Conservation (phyloP, 1,140 invertebrate species). For the Wiebesia pumilae region DNA sequence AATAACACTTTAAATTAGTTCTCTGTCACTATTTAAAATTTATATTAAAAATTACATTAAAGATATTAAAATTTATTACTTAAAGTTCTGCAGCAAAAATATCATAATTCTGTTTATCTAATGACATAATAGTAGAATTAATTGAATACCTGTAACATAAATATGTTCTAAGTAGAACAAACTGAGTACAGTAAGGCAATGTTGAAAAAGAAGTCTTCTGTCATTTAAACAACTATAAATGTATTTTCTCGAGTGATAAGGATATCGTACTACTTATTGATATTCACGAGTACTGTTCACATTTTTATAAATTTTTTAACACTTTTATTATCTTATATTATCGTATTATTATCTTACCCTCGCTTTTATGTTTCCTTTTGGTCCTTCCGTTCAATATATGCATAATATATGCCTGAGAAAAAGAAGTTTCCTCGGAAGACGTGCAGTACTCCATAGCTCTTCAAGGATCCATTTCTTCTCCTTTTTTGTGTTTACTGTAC, state of each 20-base stretch:
- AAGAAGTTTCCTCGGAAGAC: neutral
- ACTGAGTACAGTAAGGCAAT: neutral
- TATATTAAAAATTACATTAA: too few species aligned
- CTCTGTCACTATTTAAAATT: too few species aligned
- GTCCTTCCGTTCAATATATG: neutral
- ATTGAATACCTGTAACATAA: neutral
- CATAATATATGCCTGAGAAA: neutral
- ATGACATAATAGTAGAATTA: neutral
- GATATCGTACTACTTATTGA: slow-evolving; percentile 4
- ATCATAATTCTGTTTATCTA: neutral
- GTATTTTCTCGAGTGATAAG: neutral
- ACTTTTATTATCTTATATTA: too few species aligned
- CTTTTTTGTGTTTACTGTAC: neutral
- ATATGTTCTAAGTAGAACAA: neutral
- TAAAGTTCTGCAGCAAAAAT: too few species aligned
- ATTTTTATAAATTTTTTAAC: slow-evolving; percentile 2
- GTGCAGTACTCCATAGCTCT: slow-evolving; percentile 2
- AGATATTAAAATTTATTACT: too few species aligned
- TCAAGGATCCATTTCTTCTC: slow-evolving; percentile 27
- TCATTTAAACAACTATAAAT: neutral
- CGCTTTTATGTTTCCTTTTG: neutral
- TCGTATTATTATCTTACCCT: slow-evolving; percentile 4
- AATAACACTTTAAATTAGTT: too few species aligned
- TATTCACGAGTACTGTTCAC: neutral
- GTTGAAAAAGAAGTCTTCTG: neutral